phyloP scores from a whole-genome alignment of 64 coral and sea anemone species.

The Catalaphyllia jardinei region DNA sequence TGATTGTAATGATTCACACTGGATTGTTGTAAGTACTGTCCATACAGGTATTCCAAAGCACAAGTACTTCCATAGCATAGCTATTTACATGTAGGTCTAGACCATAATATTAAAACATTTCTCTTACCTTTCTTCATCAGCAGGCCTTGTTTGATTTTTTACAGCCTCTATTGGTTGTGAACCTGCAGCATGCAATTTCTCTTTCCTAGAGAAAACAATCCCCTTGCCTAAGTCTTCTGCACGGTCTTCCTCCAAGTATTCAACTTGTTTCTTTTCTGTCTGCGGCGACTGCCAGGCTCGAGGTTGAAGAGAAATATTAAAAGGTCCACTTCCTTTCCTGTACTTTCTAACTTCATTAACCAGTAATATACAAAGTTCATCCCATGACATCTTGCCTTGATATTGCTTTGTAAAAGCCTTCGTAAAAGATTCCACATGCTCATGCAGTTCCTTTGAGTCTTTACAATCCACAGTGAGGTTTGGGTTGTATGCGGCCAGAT shows the following conservation, averaged over 20 bases:
- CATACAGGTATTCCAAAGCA: no score
- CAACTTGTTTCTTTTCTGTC: constrained; percentile 35
- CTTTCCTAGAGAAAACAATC: constrained; percentile 40
- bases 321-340: constrained; percentile 54
- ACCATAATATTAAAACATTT: background rate
- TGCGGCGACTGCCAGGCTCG: background rate
- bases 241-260: background rate
- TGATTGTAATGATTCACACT: no score
- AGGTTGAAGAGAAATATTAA: constrained; percentile 36
- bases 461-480: background rate
- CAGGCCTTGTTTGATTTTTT: background rate
- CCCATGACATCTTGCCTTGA: constrained; percentile 71
- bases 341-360: constrained; percentile 63
- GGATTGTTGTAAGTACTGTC: no score
- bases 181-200: background rate
- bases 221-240: constrained; percentile 58
- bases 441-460: constrained; percentile 5
- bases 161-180: background rate
- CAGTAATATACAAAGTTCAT: constrained; percentile 77
- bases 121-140: constrained; percentile 61
- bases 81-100: background rate
- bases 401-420: constrained; percentile 66
- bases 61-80: background rate
- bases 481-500: constrained; percentile 39
- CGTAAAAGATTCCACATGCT: constrained; percentile 44